Conservation (phyloP, 1,140 invertebrate genomes). For the Drosophila melanica region DNA sequence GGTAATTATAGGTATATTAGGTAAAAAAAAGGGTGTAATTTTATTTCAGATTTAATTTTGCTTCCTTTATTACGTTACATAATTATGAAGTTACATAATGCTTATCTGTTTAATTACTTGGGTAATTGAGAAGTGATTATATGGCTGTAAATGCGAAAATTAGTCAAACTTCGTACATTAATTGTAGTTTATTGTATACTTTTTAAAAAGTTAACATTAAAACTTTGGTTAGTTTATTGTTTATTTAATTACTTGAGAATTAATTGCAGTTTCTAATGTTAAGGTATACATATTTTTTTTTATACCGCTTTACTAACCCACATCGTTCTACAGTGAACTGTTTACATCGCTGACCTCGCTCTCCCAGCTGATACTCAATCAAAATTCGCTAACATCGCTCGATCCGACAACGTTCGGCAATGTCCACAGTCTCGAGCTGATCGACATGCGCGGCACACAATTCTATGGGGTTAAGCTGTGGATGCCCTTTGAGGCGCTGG, state of each 20-base stretch:
- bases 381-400: constrained; percentile 58
- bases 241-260: too few species aligned
- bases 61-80: too few species aligned
- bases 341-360: constrained; percentile 59
- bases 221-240: too few species aligned
- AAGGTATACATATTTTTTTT: neutral
- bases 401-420: constrained; percentile 34
- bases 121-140: too few species aligned
- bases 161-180: neutral
- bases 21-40: neutral
- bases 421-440: constrained; percentile 39
- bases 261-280: neutral
- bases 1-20: neutral
- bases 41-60: too few species aligned
- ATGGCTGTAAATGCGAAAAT: too few species aligned
- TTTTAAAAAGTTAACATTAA: too few species aligned
- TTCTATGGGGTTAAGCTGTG: constrained; percentile 67
- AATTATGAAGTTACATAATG: too few species aligned
- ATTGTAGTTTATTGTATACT: neutral
- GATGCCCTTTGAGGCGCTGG: constrained; percentile 74
- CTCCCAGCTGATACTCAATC: constrained; percentile 48
- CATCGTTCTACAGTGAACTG: constrained; percentile 48
- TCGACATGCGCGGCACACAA: constrained; percentile 68
- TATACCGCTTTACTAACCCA: constrained; percentile 22
- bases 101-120: too few species aligned